A percentile compares a stretch with the other conserved stretches of the same genome.
Conservation (phyloP, 2,888 invertebrate genomes). For the Limenitis camilla region DNA sequence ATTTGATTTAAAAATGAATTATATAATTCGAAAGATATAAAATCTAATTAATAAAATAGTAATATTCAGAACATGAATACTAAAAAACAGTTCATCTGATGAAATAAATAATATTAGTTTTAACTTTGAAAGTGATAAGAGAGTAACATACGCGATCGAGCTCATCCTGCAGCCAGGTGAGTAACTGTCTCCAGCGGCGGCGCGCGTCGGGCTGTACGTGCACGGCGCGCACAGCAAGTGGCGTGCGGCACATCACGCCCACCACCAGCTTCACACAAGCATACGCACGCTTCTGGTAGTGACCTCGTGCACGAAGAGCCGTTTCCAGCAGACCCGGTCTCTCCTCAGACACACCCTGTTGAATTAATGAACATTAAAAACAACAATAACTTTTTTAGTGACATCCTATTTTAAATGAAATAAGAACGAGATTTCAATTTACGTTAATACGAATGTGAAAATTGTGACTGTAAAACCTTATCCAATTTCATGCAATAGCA, state of each 20-base stretch:
- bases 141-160: conserved; percentile 79
- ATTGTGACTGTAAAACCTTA: too few relatives aligned
- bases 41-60: too few relatives aligned
- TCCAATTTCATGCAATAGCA: too few relatives aligned
- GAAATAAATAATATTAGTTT: neutral
- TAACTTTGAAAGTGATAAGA: neutral
- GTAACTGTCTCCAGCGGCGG: conserved; percentile 90
- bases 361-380: too few relatives aligned
- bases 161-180: conserved; percentile 96
- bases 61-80: too few relatives aligned
- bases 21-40: too few relatives aligned
- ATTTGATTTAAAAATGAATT: too few relatives aligned
- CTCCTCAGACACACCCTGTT: conserved; percentile 71
- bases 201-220: conserved; percentile 85
- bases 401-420: too few relatives aligned
- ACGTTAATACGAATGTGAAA: too few relatives aligned
- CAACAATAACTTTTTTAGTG: too few relatives aligned
- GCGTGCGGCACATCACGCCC: conserved; percentile 89
- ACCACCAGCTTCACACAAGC: conserved; percentile 98
- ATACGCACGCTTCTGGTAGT: conserved; percentile 97
- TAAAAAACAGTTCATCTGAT: too few relatives aligned
- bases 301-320: conserved; percentile 91
- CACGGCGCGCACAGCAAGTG: conserved; percentile 85
- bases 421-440: too few relatives aligned
- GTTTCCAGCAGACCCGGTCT: conserved; percentile 95